These are phyloP conservation scores for Daboia siamensis DNA, from an alignment of 2,113 vertebrate genomes.

Conservation along the genomic window DNA sequence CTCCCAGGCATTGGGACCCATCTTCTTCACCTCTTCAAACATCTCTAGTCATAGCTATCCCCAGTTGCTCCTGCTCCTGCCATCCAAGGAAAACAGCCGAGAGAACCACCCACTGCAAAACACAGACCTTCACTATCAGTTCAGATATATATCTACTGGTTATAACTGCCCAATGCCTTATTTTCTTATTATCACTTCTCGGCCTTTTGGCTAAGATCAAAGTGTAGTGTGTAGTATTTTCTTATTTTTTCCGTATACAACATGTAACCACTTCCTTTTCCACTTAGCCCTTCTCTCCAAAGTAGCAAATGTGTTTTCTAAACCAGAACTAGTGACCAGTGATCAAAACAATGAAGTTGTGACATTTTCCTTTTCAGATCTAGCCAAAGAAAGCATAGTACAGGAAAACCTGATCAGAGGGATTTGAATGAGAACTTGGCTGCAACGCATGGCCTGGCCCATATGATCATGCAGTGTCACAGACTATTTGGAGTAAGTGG, in stretches of 20 bases:
- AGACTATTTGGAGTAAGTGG: slow-evolving; percentile 79
- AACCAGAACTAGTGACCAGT: background rate
- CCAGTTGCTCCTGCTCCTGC: background rate
- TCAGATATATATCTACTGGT: background rate
- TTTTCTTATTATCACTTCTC: background rate
- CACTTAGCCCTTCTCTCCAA: background rate
- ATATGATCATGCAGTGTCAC: slow-evolving; percentile 79
- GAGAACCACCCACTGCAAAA: background rate
- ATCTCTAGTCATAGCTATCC: background rate
- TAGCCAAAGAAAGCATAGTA: slow-evolving; percentile 79
- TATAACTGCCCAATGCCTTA: background rate
- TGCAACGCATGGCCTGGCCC: slow-evolving; percentile 82
- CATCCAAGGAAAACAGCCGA: background rate
- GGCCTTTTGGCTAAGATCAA: no score
- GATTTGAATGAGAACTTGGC: slow-evolving; percentile 86
- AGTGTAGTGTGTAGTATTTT: no score
- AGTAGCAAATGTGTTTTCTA: background rate
- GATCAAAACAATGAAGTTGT: background rate
- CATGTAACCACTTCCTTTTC: background rate
- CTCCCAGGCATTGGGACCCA: background rate
- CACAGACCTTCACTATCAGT: background rate
- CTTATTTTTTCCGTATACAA: background rate
- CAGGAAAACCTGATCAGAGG: slow-evolving; percentile 82
- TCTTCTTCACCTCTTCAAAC: background rate
- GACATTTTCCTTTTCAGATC: slow-evolving; percentile 53